Percentiles rank a stretch among this genome's conserved stretches.
phyloP scores from a whole-genome alignment of 2,888 invertebrate genomes.

The Volucella inflata region DNA sequence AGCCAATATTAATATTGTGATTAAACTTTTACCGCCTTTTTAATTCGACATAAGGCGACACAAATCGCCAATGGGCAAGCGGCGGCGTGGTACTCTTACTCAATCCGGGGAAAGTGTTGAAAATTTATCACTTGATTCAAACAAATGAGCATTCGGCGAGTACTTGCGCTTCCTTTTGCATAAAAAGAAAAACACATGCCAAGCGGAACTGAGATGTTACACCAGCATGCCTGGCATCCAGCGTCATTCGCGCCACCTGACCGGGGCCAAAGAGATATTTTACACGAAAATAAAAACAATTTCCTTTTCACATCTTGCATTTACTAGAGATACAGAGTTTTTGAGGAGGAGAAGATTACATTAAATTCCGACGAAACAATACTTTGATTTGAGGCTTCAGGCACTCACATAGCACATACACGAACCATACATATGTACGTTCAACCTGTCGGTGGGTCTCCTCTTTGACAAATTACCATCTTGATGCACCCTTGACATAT shows the following conservation, averaged over 20 bases:
- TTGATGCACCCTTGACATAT: slow-evolving; percentile 76
- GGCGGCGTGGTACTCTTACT: slow-evolving; percentile 54
- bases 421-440: slow-evolving; percentile 55
- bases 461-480: slow-evolving; percentile 75
- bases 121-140: slow-evolving; percentile 72
- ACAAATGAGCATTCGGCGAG: slow-evolving; percentile 67
- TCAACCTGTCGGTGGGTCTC: slow-evolving; percentile 68
- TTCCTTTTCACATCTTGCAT: slow-evolving; percentile 35
- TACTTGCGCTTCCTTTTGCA: slow-evolving; percentile 37
- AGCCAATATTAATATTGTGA: background rate
- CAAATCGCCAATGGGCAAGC: slow-evolving; percentile 42
- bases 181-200: slow-evolving; percentile 34
- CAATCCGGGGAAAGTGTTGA: slow-evolving; percentile 72
- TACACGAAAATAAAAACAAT: slow-evolving; percentile 57
- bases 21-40: slow-evolving; percentile 32
- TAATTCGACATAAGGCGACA: slow-evolving; percentile 33
- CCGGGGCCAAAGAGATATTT: slow-evolving; percentile 36
- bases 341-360: slow-evolving; percentile 4
- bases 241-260: slow-evolving; percentile 57
- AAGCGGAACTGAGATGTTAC: slow-evolving; percentile 67
- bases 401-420: slow-evolving; percentile 36
- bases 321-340: background rate
- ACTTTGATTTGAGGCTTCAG: slow-evolving; percentile 66
- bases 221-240: background rate
- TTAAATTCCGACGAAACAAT: slow-evolving; percentile 56